These are phyloP conservation scores for Drymonia ruficornis DNA, from an alignment of 2,888 invertebrate species.

Conservation along the genomic window DNA sequence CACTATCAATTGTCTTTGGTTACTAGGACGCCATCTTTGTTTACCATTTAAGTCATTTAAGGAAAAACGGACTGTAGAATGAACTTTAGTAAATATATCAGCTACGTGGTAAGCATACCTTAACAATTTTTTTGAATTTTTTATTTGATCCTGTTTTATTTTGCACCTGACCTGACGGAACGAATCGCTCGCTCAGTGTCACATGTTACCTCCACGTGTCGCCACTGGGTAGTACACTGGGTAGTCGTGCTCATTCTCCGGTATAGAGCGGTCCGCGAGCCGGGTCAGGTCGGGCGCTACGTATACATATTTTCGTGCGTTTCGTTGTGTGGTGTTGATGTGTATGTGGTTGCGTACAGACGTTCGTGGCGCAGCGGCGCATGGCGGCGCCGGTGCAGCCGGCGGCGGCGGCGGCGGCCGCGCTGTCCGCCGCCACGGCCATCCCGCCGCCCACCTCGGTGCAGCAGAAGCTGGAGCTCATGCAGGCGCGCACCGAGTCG, in stretches of 20 bases:
- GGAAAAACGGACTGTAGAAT: no score
- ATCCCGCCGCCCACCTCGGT: slow-evolving; percentile 79
- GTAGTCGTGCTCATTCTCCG: no score
- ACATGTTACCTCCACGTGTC: no score
- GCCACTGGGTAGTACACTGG: no score
- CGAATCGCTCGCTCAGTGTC: background rate
- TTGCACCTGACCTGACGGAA: background rate
- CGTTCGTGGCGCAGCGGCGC: slow-evolving; percentile 78
- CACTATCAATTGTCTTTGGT: no score
- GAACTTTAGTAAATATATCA: slow-evolving; percentile 57
- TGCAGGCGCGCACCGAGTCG: slow-evolving; percentile 73
- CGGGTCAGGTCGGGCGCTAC: background rate
- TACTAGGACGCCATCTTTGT: no score
- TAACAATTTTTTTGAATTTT: slow-evolving; percentile 2
- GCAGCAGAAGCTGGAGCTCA: slow-evolving; percentile 77
- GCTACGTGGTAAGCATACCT: slow-evolving; percentile 49
- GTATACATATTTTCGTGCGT: background rate
- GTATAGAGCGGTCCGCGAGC: no score
- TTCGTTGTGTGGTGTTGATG: background rate
- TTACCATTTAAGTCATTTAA: no score
- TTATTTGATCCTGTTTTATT: background rate
- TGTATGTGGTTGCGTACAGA: slow-evolving; percentile 46
- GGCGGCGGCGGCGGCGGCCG: slow-evolving; percentile 78
- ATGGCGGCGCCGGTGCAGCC: slow-evolving; percentile 80
- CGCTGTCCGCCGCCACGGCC: slow-evolving; percentile 79